phyloP scores from a whole-genome alignment of 2,797 vertebrate genomes.

The Microctenopoma lineatum region DNA sequence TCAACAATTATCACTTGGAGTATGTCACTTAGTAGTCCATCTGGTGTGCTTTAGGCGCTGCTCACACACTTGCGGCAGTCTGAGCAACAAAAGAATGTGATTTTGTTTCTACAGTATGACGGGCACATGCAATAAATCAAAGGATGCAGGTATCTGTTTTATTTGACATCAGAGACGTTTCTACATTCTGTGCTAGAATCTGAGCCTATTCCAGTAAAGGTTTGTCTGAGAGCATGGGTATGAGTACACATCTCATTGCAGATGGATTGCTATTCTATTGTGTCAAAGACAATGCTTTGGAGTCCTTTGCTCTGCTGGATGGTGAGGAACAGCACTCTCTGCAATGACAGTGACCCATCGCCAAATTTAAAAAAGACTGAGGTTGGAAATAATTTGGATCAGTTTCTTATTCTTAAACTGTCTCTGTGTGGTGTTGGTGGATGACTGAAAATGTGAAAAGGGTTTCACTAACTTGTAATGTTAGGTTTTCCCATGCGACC shows the following conservation, averaged over 20 bases:
- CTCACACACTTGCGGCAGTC: conserved; percentile 12
- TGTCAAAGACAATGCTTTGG: neutral
- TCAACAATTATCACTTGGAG: conserved; percentile 36
- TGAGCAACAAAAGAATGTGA: neutral
- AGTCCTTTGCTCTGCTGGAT: neutral
- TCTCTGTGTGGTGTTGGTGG: neutral
- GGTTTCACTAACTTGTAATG: neutral
- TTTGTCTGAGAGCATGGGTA: neutral
- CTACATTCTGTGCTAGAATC: neutral
- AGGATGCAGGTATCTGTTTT: neutral
- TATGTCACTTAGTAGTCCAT: conserved; percentile 3
- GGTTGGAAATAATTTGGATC: neutral
- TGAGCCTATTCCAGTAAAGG: neutral
- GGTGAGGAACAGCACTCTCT: conserved; percentile 7
- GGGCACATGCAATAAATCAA: neutral
- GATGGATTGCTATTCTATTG: neutral
- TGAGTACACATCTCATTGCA: neutral
- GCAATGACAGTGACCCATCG: conserved; percentile 5
- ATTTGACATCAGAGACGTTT: conserved; percentile 4
- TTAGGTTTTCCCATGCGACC: neutral
- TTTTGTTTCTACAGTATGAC: neutral
- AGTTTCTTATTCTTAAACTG: neutral
- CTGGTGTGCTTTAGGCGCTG: conserved; percentile 18
- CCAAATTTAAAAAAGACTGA: neutral
- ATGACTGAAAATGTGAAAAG: neutral